Evolutionary conservation across 2,888 invertebrate species (phyloP).

Genomic region (Panopea generosa): DNA sequence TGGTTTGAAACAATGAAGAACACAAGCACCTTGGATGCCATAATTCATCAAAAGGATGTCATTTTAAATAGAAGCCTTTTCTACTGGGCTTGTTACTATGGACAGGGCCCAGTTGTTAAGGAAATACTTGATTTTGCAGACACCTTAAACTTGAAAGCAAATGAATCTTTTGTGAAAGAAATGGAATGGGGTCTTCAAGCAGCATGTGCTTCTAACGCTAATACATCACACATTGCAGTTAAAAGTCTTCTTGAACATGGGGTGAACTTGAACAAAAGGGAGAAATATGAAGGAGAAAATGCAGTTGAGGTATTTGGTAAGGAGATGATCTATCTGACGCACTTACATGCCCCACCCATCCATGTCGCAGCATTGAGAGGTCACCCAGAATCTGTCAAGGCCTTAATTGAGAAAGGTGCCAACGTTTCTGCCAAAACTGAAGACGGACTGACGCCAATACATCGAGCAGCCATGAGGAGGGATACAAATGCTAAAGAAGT

Average conservation of each 20-base stretch:
- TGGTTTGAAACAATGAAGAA: constrained; percentile 56
- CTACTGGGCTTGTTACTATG: constrained; percentile 63
- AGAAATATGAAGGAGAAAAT: constrained; percentile 43
- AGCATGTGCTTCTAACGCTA: constrained; percentile 41
- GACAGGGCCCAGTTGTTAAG: constrained; percentile 44
- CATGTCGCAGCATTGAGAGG: constrained; percentile 59
- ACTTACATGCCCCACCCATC: constrained; percentile 50
- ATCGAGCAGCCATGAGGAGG: constrained; percentile 44
- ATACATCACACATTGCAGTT: constrained; percentile 31
- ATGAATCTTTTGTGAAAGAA: constrained; percentile 58
- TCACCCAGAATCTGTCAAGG: constrained; percentile 33
- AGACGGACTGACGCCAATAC: constrained; percentile 55
- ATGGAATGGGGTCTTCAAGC: constrained; percentile 42
- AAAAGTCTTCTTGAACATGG: constrained; percentile 48
- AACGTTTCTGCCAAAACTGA: constrained; percentile 37
- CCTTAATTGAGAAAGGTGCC: constrained; percentile 48
- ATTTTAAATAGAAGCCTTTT: constrained; percentile 52
- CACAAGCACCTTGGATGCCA: constrained; percentile 49
- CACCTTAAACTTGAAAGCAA: constrained; percentile 27
- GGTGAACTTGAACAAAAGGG: constrained; percentile 31
- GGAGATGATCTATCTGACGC: constrained; percentile 31
- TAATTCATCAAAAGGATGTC: constrained; percentile 46
- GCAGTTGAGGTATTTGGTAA: constrained; percentile 28
- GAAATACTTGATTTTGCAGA: constrained; percentile 42
- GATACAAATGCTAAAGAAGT: constrained; percentile 32